Evolutionary conservation across 2,113 vertebrate genomes (phyloP), one percentile per base, ranked within the genome.

Genomic region (Embiotoca jacksoni): DNA sequence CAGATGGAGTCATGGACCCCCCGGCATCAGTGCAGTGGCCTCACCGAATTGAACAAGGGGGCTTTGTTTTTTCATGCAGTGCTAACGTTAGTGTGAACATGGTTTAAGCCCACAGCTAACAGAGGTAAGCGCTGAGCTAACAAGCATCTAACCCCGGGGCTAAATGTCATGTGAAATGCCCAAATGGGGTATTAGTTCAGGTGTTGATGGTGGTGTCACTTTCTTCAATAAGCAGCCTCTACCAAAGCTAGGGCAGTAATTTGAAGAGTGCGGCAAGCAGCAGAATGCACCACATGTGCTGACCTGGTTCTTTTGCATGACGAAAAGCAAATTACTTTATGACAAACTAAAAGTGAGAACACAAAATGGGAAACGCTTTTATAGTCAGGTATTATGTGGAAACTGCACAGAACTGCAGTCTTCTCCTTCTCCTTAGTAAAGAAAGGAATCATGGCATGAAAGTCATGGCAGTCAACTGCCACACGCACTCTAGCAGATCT

Each of bases 281-380:
- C 53, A 50, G 47, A 80, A 67, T 23, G 16, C 55, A 15, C 52
- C 41, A 44, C 10, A 72, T 32, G 6, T 72, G 71, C 74, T 83
- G 72, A 78, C 37, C 16, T 16, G 52, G 30, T 56, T 62, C 70
- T 79, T 79, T 73, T 81, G 54, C 69, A 81, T 61, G 54, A 75
- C 54, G 58, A 60, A 47, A 70, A 76, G 63, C 47, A 44, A 74
- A 79, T 63, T 32, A 55, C 76, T 66, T 32, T 32, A 75, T 74
- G 55, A n/a, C 46, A 50, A 69, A 60, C 15, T 33, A 52, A 70
- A 63, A 37, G 31, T 23, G 10, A 62, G 23, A 47, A 72, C 46
- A 61, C 9, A 36, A 78, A 78, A 80, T 44, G 23, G 23, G 33
- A 62, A 8, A 11, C 1, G 5, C 37, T 63, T 86, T 50, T 53